Conservation (phyloP, 2,113 vertebrate species). For the Stegastes partitus region DNA sequence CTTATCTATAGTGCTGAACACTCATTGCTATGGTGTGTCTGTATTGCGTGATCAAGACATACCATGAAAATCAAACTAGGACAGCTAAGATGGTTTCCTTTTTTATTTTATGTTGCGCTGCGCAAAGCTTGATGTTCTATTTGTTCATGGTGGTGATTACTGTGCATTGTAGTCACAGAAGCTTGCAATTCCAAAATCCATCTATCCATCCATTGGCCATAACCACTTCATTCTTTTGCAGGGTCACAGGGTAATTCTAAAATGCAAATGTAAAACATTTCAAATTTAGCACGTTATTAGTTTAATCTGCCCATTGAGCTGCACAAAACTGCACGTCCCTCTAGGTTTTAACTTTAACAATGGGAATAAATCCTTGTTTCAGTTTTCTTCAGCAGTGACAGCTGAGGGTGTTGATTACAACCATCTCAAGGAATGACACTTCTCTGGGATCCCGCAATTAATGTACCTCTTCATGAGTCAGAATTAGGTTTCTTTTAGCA, state of each 20-base stretch:
- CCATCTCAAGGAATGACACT: conserved; percentile 19
- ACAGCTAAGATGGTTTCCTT: not conserved
- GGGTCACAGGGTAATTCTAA: not conserved
- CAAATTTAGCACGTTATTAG: not conserved
- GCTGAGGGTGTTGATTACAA: conserved; percentile 24
- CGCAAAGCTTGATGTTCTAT: not conserved
- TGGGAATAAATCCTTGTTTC: not conserved
- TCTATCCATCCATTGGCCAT: too few relatives aligned
- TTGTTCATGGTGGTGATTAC: not conserved
- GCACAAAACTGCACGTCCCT: not conserved
- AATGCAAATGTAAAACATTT: conserved; percentile 1
- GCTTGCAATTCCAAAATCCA: not conserved
- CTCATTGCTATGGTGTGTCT: conserved; percentile 5
- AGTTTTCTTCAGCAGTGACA: conserved; percentile 6
- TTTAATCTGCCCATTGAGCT: not conserved
- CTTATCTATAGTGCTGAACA: not conserved
- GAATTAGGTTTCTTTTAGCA: conserved; percentile 26
- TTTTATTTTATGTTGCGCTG: conserved; percentile 2
- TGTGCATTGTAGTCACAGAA: not conserved
- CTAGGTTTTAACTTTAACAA: not conserved
- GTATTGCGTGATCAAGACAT: conserved; percentile 8
- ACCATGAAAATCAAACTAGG: conserved; percentile 16
- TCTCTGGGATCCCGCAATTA: conserved; percentile 35
- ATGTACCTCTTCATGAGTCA: conserved; percentile 22
- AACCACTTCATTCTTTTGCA: too few relatives aligned